Conservation (phyloP, 2,113 vertebrate species). For the Cyprinodon tularosa region DNA sequence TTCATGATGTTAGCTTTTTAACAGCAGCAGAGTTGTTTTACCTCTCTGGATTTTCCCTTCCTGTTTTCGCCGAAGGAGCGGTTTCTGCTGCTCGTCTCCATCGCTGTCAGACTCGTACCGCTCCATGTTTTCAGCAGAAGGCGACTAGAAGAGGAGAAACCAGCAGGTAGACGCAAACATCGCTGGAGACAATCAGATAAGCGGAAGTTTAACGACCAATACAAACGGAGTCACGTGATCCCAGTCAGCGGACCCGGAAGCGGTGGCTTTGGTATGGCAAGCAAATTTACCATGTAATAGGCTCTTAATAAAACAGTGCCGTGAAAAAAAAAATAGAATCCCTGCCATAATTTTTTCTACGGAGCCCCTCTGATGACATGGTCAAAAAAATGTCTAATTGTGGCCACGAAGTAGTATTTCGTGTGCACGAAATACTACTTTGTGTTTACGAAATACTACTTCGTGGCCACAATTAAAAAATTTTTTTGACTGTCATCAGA, state of each 20-base stretch:
- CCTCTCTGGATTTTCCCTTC: conserved; percentile 60
- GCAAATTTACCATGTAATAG: neutral
- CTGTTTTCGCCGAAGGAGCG: conserved; percentile 64
- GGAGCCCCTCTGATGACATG: too few species aligned
- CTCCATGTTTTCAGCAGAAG: conserved; percentile 51
- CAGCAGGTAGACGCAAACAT: neutral
- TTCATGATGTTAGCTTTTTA: neutral
- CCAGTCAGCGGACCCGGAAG: neutral
- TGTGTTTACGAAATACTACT: too few species aligned
- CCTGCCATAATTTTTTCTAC: too few species aligned
- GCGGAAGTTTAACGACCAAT: accelerated
- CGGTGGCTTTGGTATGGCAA: neutral
- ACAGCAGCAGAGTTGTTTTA: neutral
- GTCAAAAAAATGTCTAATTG: too few species aligned
- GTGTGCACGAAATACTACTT: too few species aligned
- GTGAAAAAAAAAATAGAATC: neutral
- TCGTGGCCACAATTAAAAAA: too few species aligned
- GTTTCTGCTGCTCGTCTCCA: conserved; percentile 70
- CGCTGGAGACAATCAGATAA: neutral
- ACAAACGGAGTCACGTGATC: conserved; percentile 30
- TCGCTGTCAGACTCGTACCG: conserved; percentile 68
- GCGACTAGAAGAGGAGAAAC: neutral
- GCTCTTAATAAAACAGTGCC: neutral
- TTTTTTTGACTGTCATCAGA: too few species aligned
- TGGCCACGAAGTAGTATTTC: too few species aligned